Percentiles rank a stretch among this genome's conserved stretches.
phyloP scores from a whole-genome alignment of 2,888 invertebrate species.

The Lasioglossum oenotherae region DNA sequence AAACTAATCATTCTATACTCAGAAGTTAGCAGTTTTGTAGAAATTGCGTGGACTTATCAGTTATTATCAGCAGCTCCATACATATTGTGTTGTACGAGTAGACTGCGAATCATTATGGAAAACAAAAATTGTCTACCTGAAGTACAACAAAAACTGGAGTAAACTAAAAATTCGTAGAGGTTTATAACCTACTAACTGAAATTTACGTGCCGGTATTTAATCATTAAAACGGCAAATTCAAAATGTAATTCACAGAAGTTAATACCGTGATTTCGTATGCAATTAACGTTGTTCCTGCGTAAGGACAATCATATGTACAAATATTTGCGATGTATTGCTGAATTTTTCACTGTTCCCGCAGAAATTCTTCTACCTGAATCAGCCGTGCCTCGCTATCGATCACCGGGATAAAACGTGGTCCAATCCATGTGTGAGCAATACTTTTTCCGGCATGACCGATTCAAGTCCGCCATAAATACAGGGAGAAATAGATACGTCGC shows the following conservation, averaged over 20 bases:
- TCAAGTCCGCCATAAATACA: neutral
- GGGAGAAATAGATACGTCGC: neutral
- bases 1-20: neutral
- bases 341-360: conserved; percentile 31
- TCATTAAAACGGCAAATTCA: too few relatives aligned
- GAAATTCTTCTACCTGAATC: conserved; percentile 38
- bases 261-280: neutral
- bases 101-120: too few relatives aligned
- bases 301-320: conserved; percentile 39
- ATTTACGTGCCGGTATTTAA: neutral
- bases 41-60: too few relatives aligned
- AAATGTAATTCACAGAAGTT: conserved; percentile 22
- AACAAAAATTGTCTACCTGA: too few relatives aligned
- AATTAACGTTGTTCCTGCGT: conserved; percentile 28
- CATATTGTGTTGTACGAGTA: too few relatives aligned
- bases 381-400: conserved; percentile 39
- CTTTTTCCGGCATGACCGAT: neutral
- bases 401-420: conserved; percentile 49
- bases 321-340: conserved; percentile 43
- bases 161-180: too few relatives aligned
- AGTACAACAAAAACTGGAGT: too few relatives aligned
- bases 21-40: neutral
- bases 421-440: conserved; percentile 23
- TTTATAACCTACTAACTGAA: neutral
- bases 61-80: too few relatives aligned